Conservation (phyloP, 2,113 vertebrate species). For the Anser cygnoides region DNA sequence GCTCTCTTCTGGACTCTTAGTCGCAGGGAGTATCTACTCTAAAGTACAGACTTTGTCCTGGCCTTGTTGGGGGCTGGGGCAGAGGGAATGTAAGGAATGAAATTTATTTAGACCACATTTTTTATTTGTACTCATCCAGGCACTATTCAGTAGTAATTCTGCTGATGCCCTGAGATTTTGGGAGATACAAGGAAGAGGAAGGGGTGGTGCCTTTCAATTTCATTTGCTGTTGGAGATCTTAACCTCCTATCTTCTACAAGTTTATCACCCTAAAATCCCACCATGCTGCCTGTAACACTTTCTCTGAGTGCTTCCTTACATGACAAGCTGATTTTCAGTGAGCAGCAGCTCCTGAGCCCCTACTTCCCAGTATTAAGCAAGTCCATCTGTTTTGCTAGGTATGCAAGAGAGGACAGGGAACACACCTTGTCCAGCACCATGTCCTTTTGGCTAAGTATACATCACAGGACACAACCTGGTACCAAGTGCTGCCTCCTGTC, state of each 20-base stretch:
- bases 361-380: background rate
- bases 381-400: background rate
- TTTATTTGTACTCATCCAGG: background rate
- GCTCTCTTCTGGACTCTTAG: background rate
- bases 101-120: background rate
- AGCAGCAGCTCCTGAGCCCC: background rate
- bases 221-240: background rate
- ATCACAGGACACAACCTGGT: background rate
- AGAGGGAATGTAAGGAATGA: background rate
- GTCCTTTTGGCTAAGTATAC: background rate
- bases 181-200: background rate
- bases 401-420: background rate
- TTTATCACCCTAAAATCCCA: background rate
- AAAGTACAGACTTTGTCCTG: background rate
- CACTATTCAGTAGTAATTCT: background rate
- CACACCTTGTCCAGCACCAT: fast-evolving
- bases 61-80: fast-evolving
- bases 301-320: background rate
- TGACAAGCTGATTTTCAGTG: background rate
- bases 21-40: background rate
- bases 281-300: background rate
- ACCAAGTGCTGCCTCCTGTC: background rate
- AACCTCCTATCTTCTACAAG: background rate
- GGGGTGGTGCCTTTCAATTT: background rate
- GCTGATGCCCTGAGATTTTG: background rate